Percentiles rank a stretch among this genome's conserved stretches.
phyloP scores from a whole-genome alignment of 1,140 invertebrate genomes.

The Trinorchestia longiramus region DNA sequence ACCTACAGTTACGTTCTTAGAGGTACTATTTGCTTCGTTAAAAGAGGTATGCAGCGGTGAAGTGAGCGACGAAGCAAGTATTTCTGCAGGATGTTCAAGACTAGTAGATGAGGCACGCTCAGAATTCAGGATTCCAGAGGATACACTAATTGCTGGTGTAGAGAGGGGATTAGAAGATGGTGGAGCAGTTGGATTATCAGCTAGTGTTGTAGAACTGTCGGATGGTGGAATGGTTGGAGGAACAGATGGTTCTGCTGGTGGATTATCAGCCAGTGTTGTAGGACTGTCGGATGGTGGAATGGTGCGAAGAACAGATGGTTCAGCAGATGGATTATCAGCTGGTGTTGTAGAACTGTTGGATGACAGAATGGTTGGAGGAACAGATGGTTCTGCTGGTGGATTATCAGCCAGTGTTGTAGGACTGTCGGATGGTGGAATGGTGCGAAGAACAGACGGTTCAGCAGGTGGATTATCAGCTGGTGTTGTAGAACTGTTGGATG shows the following conservation, averaged over 20 bases:
- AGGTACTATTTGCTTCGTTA: not conserved
- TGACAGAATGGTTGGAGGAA: too few species aligned
- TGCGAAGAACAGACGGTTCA: not conserved
- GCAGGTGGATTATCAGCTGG: not conserved
- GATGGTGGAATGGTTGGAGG: too few species aligned
- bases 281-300: too few species aligned
- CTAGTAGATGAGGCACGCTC: not conserved
- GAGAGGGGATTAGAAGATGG: not conserved
- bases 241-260: too few species aligned
- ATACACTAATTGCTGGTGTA: not conserved
- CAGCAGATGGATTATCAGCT: not conserved
- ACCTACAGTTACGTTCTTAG: not conserved
- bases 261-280: too few species aligned
- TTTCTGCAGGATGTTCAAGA: not conserved
- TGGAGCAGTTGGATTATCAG: not conserved
- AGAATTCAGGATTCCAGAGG: not conserved
- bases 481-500: not conserved
- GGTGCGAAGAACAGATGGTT: too few species aligned
- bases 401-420: too few species aligned
- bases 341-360: not conserved
- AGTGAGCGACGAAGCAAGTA: not conserved
- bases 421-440: too few species aligned
- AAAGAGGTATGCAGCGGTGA: not conserved
- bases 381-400: too few species aligned
- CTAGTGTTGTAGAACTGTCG: not conserved